A percentile compares a stretch with the other conserved stretches of the same genome.
These are phyloP conservation scores for Helarctos malayanus DNA, from an alignment of 2,797 vertebrate genomes.

Conservation along the genomic window DNA sequence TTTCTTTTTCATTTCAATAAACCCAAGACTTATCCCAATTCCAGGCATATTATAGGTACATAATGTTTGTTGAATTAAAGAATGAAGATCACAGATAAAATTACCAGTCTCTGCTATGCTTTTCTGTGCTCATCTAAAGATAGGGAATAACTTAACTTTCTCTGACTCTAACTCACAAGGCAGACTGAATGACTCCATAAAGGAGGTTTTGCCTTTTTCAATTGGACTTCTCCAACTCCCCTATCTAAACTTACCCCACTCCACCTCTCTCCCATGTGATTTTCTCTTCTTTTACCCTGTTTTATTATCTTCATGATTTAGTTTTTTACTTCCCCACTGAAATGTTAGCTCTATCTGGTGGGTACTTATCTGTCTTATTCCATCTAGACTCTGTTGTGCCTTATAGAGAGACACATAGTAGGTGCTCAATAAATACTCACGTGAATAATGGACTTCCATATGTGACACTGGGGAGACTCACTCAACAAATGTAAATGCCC, in stretches of 20 bases:
- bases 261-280: neutral
- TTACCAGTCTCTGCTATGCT: neutral
- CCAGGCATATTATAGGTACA: neutral
- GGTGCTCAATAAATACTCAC: neutral
- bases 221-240: neutral
- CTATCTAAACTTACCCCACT: neutral
- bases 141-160: neutral
- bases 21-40: neutral
- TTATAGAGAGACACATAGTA: neutral
- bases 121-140: neutral
- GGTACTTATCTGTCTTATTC: neutral
- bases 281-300: neutral
- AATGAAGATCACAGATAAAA: neutral
- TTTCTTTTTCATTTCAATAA: conserved; percentile 56
- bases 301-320: neutral
- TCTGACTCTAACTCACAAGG: neutral
- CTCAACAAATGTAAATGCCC: neutral
- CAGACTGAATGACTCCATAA: neutral
- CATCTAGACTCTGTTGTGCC: neutral
- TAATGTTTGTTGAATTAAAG: conserved; percentile 4
- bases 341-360: neutral
- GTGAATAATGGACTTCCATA: neutral
- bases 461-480: neutral
- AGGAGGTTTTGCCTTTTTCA: neutral
- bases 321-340: neutral